phyloP scores from a whole-genome alignment of 2,113 vertebrate genomes.

The Sorex araneus region DNA sequence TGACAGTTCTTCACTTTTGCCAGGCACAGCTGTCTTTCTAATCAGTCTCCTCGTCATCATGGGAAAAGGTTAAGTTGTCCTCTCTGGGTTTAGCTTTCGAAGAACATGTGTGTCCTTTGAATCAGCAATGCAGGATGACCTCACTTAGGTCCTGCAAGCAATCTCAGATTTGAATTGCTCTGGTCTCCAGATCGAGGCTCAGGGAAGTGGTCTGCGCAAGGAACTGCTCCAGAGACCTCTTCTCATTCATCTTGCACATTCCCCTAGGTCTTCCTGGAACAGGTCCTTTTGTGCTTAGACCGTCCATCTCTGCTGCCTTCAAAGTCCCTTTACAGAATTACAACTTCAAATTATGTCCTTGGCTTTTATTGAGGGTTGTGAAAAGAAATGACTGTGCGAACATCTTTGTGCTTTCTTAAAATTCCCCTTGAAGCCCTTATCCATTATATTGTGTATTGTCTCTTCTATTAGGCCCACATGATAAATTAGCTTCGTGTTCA shows the following conservation, averaged over 20 bases:
- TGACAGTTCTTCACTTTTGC: background rate
- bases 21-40: background rate
- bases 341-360: slow-evolving; percentile 38
- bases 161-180: background rate
- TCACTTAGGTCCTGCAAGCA: background rate
- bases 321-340: slow-evolving; percentile 57
- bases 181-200: background rate
- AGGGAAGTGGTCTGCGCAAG: background rate
- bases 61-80: background rate
- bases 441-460: background rate
- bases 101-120: background rate
- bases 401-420: background rate
- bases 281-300: background rate
- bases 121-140: slow-evolving; percentile 5
- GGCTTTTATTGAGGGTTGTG: slow-evolving; percentile 60
- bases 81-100: background rate
- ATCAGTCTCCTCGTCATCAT: background rate
- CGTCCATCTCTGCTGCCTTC: background rate
- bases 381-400: slow-evolving; percentile 54
- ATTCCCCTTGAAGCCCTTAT: background rate
- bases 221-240: background rate
- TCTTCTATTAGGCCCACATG: background rate
- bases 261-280: background rate
- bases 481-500: slow-evolving; percentile 6
- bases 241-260: background rate